phyloP scores from a whole-genome alignment of 2,888 invertebrate genomes.

The Cephalotes varians region DNA sequence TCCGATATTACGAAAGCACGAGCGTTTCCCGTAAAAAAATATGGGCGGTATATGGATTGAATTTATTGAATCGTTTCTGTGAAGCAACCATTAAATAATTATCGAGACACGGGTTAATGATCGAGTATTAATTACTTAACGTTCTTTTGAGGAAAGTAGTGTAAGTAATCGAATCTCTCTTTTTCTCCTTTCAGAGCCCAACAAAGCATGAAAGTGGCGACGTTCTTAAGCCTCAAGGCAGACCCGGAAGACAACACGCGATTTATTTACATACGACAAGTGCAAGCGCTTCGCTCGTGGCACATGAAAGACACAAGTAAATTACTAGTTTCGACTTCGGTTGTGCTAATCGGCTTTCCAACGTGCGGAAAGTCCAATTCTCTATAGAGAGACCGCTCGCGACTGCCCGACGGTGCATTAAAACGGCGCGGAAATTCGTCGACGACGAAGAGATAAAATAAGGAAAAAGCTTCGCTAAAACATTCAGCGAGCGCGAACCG shows the following conservation, averaged over 20 bases:
- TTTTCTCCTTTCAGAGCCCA: constrained; percentile 37
- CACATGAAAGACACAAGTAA: constrained; percentile 58
- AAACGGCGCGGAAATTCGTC: constrained; percentile 46
- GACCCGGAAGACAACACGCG: constrained; percentile 58
- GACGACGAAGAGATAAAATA: constrained; percentile 34
- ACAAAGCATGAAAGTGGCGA: constrained; percentile 19
- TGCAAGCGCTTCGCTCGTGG: neutral
- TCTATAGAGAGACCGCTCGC: constrained; percentile 21
- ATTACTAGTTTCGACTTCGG: constrained; percentile 65
- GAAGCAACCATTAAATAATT: neutral
- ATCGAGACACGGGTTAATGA: constrained; percentile 7
- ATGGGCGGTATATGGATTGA: neutral
- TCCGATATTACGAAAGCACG: constrained; percentile 16
- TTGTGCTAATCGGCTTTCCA: constrained; percentile 64
- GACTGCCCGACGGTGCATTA: constrained; percentile 39
- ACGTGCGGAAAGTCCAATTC: constrained; percentile 35
- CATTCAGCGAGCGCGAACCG: constrained; percentile 66
- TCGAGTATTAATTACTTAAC: constrained; percentile 12
- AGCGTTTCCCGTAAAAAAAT: neutral
- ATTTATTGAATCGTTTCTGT: neutral
- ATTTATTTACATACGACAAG: constrained; percentile 46
- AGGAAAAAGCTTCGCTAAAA: constrained; percentile 41
- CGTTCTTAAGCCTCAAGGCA: constrained; percentile 17
- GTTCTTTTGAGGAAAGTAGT: constrained; percentile 12
- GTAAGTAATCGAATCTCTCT: constrained; percentile 44